These are phyloP conservation scores for Notarius lentiginosus DNA, from an alignment of 2,113 vertebrate genomes.

Conservation along the genomic window DNA sequence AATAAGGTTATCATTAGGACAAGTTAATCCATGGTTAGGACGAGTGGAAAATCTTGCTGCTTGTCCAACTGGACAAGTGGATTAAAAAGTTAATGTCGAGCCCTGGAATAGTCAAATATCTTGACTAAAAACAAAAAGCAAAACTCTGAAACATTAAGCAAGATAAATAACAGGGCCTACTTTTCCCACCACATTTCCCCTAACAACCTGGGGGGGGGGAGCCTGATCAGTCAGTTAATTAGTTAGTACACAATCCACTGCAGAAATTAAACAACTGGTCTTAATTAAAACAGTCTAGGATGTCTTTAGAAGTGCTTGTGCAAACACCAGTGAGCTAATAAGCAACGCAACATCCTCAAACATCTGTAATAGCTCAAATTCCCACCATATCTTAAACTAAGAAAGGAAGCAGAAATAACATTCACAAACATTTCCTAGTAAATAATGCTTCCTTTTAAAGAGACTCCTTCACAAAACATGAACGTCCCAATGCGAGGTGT, in stretches of 20 bases:
- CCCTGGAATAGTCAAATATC: neutral
- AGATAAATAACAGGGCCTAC: neutral
- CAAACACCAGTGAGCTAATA: conserved; percentile 20
- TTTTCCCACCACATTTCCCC: neutral
- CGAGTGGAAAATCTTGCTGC: too few species aligned
- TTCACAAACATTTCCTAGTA: neutral
- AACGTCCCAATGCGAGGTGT: neutral
- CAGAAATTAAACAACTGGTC: neutral
- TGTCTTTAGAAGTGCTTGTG: conserved; percentile 15
- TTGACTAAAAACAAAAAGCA: neutral
- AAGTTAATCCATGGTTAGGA: too few species aligned
- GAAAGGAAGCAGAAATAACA: conserved; percentile 23
- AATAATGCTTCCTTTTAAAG: neutral
- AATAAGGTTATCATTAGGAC: too few species aligned
- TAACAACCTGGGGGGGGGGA: too few species aligned
- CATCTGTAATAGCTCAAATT: conserved; percentile 16
- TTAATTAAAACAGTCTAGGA: neutral
- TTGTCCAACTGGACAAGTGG: too few species aligned
- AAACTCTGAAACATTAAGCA: neutral
- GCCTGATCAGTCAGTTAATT: neutral
- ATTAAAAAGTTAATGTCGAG: too few species aligned
- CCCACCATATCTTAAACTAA: neutral
- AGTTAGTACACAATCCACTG: neutral
- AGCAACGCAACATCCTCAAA: conserved; percentile 15
- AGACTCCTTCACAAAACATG: neutral